A percentile compares a stretch with the other conserved stretches of the same genome.
Conservation (phyloP, 1,140 invertebrate genomes). For the Wiebesia pumilae region DNA sequence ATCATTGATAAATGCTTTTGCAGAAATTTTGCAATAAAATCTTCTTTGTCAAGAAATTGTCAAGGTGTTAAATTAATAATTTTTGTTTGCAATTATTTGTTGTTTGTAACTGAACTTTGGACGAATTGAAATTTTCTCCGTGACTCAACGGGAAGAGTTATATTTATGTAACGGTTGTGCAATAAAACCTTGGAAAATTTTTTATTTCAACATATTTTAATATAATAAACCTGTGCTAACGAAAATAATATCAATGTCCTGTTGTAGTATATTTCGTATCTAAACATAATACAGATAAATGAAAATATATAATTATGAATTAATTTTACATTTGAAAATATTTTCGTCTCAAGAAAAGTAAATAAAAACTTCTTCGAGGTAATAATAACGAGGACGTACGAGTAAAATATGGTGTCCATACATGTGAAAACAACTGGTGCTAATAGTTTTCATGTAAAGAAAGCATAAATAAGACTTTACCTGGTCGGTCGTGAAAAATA, state of each 20-base stretch:
- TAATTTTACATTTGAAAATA: neutral
- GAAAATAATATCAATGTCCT: conserved; percentile 1
- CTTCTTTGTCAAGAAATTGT: no score
- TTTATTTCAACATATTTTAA: conserved; percentile 9
- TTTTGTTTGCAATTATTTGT: neutral
- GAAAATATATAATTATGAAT: neutral
- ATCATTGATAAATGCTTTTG: no score
- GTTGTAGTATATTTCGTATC: neutral
- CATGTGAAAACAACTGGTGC: neutral
- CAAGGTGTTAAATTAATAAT: no score
- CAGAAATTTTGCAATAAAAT: no score
- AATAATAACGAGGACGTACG: neutral
- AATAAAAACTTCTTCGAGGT: conserved; percentile 2
- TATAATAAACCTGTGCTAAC: neutral
- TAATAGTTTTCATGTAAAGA: neutral
- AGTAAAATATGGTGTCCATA: neutral
- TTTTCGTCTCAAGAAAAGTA: neutral
- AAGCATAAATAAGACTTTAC: neutral
- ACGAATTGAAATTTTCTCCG: neutral
- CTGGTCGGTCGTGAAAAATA: neutral
- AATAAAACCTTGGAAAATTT: neutral
- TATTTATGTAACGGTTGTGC: neutral
- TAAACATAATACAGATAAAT: neutral
- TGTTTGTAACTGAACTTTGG: neutral
- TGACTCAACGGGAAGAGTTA: neutral